Evolutionary conservation across 2,797 vertebrate species (phyloP).

Genomic region (Percopsis omiscomaycus): DNA sequence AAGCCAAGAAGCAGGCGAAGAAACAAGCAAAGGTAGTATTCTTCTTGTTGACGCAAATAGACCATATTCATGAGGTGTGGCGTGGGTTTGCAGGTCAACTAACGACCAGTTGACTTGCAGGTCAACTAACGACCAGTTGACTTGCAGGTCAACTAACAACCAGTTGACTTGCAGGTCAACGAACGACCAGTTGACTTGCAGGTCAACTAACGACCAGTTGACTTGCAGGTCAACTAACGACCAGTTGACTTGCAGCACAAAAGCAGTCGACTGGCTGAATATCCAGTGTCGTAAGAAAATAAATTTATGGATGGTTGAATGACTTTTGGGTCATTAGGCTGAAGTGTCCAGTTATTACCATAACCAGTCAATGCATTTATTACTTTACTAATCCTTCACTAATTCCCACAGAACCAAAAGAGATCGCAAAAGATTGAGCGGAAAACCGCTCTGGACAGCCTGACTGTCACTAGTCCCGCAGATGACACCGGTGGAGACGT

Average conservation of each 20-base stretch:
- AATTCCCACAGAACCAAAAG: slow-evolving; percentile 82
- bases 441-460: slow-evolving; percentile 71
- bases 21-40: slow-evolving; percentile 90
- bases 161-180: too few relatives aligned
- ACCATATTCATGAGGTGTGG: background rate
- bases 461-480: slow-evolving; percentile 53
- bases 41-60: slow-evolving; percentile 1
- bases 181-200: too few relatives aligned
- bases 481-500: slow-evolving; percentile 32
- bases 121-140: too few relatives aligned
- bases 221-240: too few relatives aligned
- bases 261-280: too few relatives aligned
- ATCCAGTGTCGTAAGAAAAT: too few relatives aligned
- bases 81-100: too few relatives aligned
- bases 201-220: too few relatives aligned
- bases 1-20: slow-evolving; percentile 93
- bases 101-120: too few relatives aligned
- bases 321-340: slow-evolving; percentile 5
- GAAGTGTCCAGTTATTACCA: slow-evolving; percentile 4
- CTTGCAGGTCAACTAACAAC: too few relatives aligned
- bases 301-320: background rate
- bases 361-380: too few relatives aligned
- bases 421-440: slow-evolving; percentile 85
- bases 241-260: too few relatives aligned
- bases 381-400: background rate